Evolutionary conservation across 92 coral and sea anemone species (phyloP), one percentile per base, ranked within the genome.

Genomic region (Epizoanthus ramosus): DNA sequence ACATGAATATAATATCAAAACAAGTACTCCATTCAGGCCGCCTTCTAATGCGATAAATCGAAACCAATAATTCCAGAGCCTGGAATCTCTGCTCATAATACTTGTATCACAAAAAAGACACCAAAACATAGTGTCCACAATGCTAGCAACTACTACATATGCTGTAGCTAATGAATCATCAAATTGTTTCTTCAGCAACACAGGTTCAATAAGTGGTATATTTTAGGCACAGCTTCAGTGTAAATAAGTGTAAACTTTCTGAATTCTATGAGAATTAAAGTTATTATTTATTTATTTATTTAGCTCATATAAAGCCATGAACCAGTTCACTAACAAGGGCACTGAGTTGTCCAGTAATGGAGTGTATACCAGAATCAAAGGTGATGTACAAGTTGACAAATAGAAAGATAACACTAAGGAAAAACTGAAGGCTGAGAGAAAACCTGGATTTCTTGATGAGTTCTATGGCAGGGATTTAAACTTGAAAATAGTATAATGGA

Each of bases 201-300:
- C 89, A 63, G 75, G 87, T 47, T 74, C 83, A 75, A 76, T 80
- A 71, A 21, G 98, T 69, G 89, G 90, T 69, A 69, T 95, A 63
- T 93, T 94, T 57, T 91, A 80, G 35, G 70, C 90, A 1, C n/a
- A n/a, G n/a, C n/a, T n/a, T n/a, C n/a, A n/a, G n/a, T n/a, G n/a
- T n/a, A n/a, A n/a, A n/a, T n/a, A n/a, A n/a, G n/a, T n/a, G n/a
- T n/a, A n/a, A n/a, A n/a, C n/a, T n/a, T n/a, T n/a, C n/a, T n/a
- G n/a, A 71, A n/a, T n/a, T n/a, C n/a, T n/a, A n/a, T n/a, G n/a
- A n/a, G n/a, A n/a, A n/a, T n/a, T n/a, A n/a, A n/a, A n/a, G n/a
- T n/a, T n/a, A n/a, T n/a, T n/a, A n/a, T n/a, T n/a, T n/a, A n/a
- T n/a, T n/a, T n/a, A n/a, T n/a, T n/a, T 28, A 28, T 28, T 93